Evolutionary conservation across 2,113 vertebrate genomes (phyloP).

Genomic region (Peromyscus leucopus): DNA sequence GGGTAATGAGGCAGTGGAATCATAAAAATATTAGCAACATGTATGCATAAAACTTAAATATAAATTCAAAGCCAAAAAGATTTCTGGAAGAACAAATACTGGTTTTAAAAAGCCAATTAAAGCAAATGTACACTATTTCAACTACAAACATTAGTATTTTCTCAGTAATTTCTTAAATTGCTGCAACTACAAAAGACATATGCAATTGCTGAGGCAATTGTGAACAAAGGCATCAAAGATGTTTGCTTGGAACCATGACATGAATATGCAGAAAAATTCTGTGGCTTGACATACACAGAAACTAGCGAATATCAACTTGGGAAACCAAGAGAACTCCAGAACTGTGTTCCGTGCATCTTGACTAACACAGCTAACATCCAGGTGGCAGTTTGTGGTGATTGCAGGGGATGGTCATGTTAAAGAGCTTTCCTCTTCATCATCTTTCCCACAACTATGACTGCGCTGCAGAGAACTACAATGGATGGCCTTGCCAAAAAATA

Average conservation of each 20-base stretch:
- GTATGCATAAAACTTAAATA: slow-evolving; percentile 37
- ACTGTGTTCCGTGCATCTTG: neutral
- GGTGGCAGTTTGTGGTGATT: neutral
- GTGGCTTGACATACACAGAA: neutral
- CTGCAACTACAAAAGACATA: neutral
- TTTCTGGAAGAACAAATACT: slow-evolving; percentile 37
- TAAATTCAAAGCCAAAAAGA: slow-evolving; percentile 19
- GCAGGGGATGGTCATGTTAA: neutral
- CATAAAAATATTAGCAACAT: neutral
- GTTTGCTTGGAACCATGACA: neutral
- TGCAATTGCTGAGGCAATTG: neutral
- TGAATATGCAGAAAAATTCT: slow-evolving; percentile 4
- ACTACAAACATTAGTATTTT: neutral
- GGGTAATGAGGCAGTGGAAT: neutral
- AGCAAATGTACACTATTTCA: neutral
- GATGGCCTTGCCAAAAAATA: neutral
- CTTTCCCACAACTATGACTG: neutral
- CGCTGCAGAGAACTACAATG: neutral
- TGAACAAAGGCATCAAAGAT: neutral
- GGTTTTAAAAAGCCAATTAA: neutral
- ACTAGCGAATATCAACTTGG: neutral
- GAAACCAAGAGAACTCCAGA: neutral
- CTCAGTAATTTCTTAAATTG: neutral
- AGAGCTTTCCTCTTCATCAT: neutral
- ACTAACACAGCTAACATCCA: neutral